Evolutionary conservation across 23 tunicate genomes (phyloP).

Genomic region (Oikopleura dioica): DNA sequence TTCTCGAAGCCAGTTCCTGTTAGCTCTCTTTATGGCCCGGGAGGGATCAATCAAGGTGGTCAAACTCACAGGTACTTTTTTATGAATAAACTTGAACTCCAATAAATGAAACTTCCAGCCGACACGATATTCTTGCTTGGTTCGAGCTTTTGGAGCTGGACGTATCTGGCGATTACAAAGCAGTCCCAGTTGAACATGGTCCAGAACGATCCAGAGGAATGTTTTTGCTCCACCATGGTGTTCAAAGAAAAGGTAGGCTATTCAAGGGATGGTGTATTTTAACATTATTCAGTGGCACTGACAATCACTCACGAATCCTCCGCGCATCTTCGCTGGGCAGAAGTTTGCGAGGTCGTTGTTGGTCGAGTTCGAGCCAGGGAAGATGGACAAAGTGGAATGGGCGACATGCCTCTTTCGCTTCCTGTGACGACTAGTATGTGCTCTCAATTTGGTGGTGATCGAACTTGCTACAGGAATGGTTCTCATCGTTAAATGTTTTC

Average conservation of each 20-base stretch:
- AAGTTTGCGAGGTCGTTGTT: conserved; percentile 48
- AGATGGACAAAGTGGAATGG: neutral
- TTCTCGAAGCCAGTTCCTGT: conserved; percentile 1
- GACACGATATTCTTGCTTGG: conserved; percentile 39
- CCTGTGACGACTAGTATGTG: neutral
- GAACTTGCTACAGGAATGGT: neutral
- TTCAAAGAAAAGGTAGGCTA: conserved; percentile 51
- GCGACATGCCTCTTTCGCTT: neutral
- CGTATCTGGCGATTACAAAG: conserved; percentile 41
- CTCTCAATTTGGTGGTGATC: neutral
- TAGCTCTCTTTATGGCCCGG: neutral
- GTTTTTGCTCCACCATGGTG: conserved; percentile 62
- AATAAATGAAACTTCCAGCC: no score
- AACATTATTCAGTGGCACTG: no score
- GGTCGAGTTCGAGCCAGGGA: conserved; percentile 19
- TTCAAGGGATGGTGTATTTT: no score
- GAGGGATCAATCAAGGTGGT: neutral
- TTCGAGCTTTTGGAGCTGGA: conserved; percentile 70
- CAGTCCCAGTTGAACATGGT: neutral
- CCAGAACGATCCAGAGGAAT: conserved; percentile 25
- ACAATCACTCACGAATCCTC: conserved; percentile 64
- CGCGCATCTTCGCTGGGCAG: conserved; percentile 48
- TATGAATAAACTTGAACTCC: no score
- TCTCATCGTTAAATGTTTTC: neutral
- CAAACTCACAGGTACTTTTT: no score